Conservation (phyloP, 2,797 vertebrate genomes). For the Diplodus sargus region DNA sequence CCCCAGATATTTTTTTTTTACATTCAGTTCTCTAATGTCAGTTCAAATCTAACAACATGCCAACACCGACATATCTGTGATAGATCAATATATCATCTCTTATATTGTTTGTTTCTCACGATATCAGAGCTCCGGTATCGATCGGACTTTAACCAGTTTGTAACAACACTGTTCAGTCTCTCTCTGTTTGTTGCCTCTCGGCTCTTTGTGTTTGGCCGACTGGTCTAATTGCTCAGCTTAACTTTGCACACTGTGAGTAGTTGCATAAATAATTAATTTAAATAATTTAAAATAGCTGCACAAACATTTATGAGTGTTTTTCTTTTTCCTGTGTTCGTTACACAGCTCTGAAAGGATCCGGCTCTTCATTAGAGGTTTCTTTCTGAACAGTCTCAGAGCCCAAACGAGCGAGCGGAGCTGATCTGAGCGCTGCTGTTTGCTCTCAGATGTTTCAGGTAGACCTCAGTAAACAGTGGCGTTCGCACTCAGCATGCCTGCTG, state of each 20-base stretch:
- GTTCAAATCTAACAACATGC: no score
- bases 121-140: no score
- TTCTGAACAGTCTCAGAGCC: not conserved
- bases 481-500: constrained; percentile 85
- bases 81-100: no score
- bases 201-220: not conserved
- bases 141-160: not conserved
- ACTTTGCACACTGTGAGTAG: not conserved
- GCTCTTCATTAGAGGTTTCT: no score
- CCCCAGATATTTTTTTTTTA: no score
- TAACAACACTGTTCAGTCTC: not conserved
- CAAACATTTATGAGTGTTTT: not conserved
- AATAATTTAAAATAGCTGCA: not conserved
- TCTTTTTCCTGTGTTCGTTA: not conserved
- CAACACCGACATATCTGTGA: no score
- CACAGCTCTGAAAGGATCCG: not conserved
- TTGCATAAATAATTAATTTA: not conserved
- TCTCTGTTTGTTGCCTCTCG: not conserved
- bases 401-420: not conserved
- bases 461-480: constrained; percentile 89
- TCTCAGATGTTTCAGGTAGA: constrained; percentile 80
- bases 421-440: constrained; percentile 33
- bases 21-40: no score
- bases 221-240: not conserved
- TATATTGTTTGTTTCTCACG: no score